phyloP scores from a whole-genome alignment of 2,888 invertebrate genomes.

The Platycheirus albimanus region DNA sequence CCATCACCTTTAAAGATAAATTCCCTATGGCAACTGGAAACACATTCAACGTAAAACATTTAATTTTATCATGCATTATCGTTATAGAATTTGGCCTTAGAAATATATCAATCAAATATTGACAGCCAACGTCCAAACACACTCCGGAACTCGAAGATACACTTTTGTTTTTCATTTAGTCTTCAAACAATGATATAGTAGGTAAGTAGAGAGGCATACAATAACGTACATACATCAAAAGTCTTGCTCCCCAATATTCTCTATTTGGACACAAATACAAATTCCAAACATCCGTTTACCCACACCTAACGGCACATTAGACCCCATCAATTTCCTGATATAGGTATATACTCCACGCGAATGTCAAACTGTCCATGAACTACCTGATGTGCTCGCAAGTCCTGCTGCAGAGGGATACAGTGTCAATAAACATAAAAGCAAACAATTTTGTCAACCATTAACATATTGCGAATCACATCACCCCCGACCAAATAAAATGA shows the following conservation, averaged over 20 bases:
- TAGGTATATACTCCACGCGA: conserved; percentile 35
- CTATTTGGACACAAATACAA: conserved; percentile 52
- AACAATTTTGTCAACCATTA: conserved; percentile 71
- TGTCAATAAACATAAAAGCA: conserved; percentile 54
- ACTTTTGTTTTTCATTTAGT: conserved; percentile 53
- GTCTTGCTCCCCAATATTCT: conserved; percentile 18
- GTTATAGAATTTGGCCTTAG: conserved; percentile 24
- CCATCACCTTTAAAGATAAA: not conserved
- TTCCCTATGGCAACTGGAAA: conserved; percentile 37
- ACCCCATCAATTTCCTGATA: conserved; percentile 65
- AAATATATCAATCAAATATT: conserved; percentile 73
- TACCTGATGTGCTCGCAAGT: conserved; percentile 30
- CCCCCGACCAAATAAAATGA: not conserved
- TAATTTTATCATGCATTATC: conserved; percentile 41
- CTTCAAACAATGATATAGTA: conserved; percentile 36
- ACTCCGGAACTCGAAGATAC: conserved; percentile 62
- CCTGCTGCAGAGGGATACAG: conserved; percentile 7
- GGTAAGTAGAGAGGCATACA: no score
- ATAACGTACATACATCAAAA: conserved; percentile 30
- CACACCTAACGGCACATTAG: conserved; percentile 56
- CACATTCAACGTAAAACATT: conserved; percentile 6
- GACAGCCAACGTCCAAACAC: conserved; percentile 57
- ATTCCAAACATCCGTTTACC: conserved; percentile 54
- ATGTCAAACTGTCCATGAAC: conserved; percentile 63
- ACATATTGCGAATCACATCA: conserved; percentile 54